Conservation (phyloP, 1,140 invertebrate species). For the Spodoptera frugiperda region DNA sequence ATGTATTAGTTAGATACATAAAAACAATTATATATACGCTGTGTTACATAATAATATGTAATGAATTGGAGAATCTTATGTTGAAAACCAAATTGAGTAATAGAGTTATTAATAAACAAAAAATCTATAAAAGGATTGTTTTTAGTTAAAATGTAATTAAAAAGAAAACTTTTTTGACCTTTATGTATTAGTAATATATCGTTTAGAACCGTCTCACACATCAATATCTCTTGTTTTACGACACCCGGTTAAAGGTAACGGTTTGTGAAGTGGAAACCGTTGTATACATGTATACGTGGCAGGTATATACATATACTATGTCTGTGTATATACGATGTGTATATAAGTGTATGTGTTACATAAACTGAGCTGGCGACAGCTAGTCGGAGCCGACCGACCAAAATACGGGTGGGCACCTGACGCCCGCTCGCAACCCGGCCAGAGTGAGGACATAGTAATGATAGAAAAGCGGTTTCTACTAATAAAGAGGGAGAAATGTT, state of each 20-base stretch:
- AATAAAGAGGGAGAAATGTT: conserved; percentile 14
- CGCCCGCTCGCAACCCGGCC: conserved; percentile 66
- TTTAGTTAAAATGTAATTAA: too few relatives aligned
- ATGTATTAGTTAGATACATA: too few relatives aligned
- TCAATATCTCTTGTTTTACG: conserved; percentile 35
- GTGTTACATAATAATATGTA: too few relatives aligned
- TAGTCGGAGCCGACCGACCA: conserved; percentile 75
- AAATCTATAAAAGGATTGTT: too few relatives aligned
- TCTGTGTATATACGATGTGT: conserved; percentile 64
- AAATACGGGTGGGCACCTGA: conserved; percentile 82
- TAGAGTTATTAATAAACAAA: too few relatives aligned
- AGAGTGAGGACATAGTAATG: conserved; percentile 25
- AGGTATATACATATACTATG: conserved; percentile 29
- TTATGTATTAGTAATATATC: too few relatives aligned
- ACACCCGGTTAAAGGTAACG: conserved; percentile 10
- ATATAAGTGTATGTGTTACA: conserved; percentile 70
- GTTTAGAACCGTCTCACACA: not conserved
- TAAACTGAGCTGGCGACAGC: conserved; percentile 75
- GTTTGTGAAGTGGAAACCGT: conserved; percentile 44
- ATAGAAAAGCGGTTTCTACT: conserved; percentile 27
- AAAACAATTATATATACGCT: too few relatives aligned
- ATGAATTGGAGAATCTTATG: too few relatives aligned
- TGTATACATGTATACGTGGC: not conserved
- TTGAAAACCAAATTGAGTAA: too few relatives aligned
- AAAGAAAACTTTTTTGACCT: too few relatives aligned